A percentile compares a stretch with the other conserved stretches of the same genome.
Conservation (phyloP, 2,888 invertebrate species). For the Cheilosia scutellata region DNA sequence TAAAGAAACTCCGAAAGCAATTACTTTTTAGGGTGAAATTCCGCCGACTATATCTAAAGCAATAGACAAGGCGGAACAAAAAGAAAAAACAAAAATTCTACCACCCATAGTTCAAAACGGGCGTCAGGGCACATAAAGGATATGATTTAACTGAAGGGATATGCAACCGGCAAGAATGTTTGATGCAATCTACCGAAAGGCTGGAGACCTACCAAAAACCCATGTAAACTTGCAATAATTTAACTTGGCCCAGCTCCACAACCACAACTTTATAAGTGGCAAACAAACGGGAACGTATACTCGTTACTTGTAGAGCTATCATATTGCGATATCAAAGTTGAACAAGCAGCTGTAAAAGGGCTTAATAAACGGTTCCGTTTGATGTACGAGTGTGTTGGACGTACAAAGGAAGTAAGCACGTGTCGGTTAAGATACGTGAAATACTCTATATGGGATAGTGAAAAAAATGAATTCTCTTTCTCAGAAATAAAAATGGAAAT, state of each 20-base stretch:
- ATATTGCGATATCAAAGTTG: constrained; percentile 8
- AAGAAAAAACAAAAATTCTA: background rate
- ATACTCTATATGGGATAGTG: too few relatives aligned
- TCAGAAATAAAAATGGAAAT: background rate
- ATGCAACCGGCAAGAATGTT: constrained; percentile 35
- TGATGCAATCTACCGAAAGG: constrained; percentile 68
- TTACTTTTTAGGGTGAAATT: background rate
- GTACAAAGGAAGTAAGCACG: constrained; percentile 59
- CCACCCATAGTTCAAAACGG: background rate
- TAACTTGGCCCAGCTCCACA: constrained; percentile 71
- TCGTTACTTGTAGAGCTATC: constrained; percentile 17
- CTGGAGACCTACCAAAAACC: constrained; percentile 67
- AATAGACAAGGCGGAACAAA: too few relatives aligned
- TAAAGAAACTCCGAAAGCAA: background rate
- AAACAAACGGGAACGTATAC: background rate
- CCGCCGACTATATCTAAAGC: background rate
- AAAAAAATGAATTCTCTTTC: too few relatives aligned
- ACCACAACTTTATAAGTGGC: constrained; percentile 31
- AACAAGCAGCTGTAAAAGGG: background rate
- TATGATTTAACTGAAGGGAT: constrained; percentile 72
- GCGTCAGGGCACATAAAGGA: constrained; percentile 9
- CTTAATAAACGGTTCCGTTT: background rate
- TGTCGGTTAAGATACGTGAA: constrained; percentile 8
- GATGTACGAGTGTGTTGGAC: constrained; percentile 45
- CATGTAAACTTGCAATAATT: constrained; percentile 75